Base-by-base conservation (phyloP, 2,888 invertebrate genomes). In the Tachina grossa region DNA sequence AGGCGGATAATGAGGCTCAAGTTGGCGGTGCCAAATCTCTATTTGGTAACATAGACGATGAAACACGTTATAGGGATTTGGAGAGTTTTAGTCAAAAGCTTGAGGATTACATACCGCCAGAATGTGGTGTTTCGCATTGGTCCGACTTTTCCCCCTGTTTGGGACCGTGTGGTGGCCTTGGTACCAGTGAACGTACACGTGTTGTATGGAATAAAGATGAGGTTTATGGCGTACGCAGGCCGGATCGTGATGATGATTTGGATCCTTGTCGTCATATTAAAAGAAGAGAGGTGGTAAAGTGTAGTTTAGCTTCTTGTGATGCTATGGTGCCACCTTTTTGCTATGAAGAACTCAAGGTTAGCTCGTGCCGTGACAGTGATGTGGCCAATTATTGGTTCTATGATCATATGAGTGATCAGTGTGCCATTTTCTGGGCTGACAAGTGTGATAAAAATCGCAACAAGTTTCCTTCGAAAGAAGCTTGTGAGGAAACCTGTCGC, bases 381-480 rank as follows among this genome's bases (percentile, higher is more conserved):
- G 95, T 95, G 85, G 95, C 95, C 89, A 94, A 94, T 65, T 94
- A 96, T n/a, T 98, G 97, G 96, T 97, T 96, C 93, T 98, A 95
- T 92, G 96, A 98, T 92, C 93, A 94, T 41, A 91, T 94, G 39
- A 94, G 94, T 51, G 94, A 95, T 39, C 94, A 94, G 43, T 99
- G 99, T 91, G 95, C 95, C 89, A 95, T 96, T 8, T 99, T 98
- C 93, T 98, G 96, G 93, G 96, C 96, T 39, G 90, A 90, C 63
- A 98, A 98, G 53, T 99, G 99, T 91, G 96, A 96, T 65, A 97
- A 96, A 1, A 98, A 98, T 91, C 94, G 94, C 57, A 98, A 98
- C 92, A 97, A 97, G 92, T 98, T 98, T 92, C 94, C 95, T 76
- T 95, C 95, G 0, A 94, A 95, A 80, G 95, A 95, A 77, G 94